Conservation (phyloP, 2,113 vertebrate genomes). For the Tachysurus vachellii region DNA sequence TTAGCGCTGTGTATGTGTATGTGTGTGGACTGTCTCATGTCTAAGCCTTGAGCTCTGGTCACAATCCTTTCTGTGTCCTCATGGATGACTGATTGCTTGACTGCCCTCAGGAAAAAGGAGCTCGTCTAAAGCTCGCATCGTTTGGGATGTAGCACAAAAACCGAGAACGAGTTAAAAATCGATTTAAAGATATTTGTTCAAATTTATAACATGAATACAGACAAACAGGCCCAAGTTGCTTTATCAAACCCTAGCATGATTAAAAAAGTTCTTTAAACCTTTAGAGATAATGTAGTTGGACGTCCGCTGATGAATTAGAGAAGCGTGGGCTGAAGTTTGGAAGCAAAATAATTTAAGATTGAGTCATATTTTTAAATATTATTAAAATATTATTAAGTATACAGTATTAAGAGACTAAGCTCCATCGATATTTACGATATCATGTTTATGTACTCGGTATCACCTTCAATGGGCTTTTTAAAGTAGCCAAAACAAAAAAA, state of each 20-base stretch:
- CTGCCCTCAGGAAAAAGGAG: constrained; percentile 24
- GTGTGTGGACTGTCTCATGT: constrained; percentile 33
- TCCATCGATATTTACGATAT: neutral
- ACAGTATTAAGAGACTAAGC: neutral
- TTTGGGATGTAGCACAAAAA: neutral
- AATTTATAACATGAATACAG: neutral
- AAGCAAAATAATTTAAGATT: neutral
- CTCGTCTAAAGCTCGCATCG: neutral
- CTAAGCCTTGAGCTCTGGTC: constrained; percentile 38
- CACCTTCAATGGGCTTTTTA: neutral
- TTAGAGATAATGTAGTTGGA: neutral
- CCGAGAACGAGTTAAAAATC: neutral
- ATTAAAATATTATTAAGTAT: too few relatives aligned
- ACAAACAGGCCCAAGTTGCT: neutral
- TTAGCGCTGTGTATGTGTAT: constrained; percentile 17
- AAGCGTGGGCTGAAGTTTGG: neutral
- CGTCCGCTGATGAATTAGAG: neutral
- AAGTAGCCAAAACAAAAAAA: too few relatives aligned
- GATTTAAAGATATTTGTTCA: neutral
- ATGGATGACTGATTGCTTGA: constrained; percentile 21
- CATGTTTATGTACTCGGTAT: neutral
- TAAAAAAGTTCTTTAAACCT: neutral
- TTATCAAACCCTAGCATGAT: neutral
- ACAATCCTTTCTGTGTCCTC: constrained; percentile 42
- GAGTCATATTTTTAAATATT: too few relatives aligned